phyloP scores from a whole-genome alignment of 2,888 invertebrate species.

The Calameuta pallipes region DNA sequence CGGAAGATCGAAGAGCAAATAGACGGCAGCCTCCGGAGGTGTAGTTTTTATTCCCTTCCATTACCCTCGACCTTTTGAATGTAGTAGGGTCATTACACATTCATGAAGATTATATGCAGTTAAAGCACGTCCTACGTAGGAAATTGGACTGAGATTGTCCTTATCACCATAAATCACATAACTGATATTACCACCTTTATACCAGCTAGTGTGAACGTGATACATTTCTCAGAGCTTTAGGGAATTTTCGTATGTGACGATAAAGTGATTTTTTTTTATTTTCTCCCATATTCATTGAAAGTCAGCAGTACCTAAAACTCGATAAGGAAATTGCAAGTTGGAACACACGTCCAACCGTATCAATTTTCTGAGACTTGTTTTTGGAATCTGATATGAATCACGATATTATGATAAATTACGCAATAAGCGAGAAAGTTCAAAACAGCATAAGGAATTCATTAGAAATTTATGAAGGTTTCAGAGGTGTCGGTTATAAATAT shows the following conservation, averaged over 20 bases:
- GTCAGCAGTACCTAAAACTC: not conserved
- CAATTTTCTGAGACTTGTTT: not conserved
- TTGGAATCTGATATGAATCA: not conserved
- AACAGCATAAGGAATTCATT: not conserved
- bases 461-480: not conserved
- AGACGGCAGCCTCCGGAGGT: not conserved
- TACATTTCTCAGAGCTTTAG: not conserved
- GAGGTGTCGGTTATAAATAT: no score
- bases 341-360: not conserved
- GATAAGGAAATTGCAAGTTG: not conserved
- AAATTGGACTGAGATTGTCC: slow-evolving; percentile 56
- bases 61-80: slow-evolving; percentile 23
- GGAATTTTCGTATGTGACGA: not conserved
- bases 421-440: not conserved
- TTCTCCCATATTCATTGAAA: not conserved
- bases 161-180: slow-evolving; percentile 53
- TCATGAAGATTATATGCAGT: slow-evolving; percentile 57
- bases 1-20: not conserved
- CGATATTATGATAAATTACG: not conserved
- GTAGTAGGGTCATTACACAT: slow-evolving; percentile 45
- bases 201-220: not conserved
- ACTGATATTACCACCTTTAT: slow-evolving; percentile 43
- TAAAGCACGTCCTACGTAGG: slow-evolving; percentile 49
- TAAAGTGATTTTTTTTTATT: not conserved
- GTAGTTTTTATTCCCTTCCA: slow-evolving; percentile 31